Conservation (phyloP, 2,797 vertebrate species). For the Onychomys arenicola region DNA sequence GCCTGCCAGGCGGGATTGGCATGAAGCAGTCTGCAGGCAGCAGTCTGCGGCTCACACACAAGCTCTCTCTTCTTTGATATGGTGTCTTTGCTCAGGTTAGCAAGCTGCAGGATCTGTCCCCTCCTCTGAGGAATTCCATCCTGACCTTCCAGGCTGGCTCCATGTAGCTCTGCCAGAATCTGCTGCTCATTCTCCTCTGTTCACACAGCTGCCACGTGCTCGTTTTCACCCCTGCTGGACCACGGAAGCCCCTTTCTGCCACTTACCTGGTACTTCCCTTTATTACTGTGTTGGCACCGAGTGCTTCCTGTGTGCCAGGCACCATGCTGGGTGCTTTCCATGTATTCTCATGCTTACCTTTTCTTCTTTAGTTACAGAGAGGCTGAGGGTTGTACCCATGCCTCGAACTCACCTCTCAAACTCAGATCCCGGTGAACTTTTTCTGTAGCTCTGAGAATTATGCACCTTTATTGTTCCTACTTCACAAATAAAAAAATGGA, state of each 20-base stretch:
- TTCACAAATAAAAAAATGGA: conserved; percentile 26
- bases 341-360: background rate
- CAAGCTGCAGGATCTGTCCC: background rate
- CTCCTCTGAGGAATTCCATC: background rate
- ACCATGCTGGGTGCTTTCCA: background rate
- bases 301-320: background rate
- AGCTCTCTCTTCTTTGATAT: background rate
- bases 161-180: background rate
- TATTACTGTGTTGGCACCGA: background rate
- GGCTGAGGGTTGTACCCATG: background rate
- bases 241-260: background rate
- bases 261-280: background rate
- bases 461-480: background rate
- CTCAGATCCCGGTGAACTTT: background rate
- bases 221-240: background rate
- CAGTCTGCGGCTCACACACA: background rate
- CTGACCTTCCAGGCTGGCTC: conserved; percentile 6
- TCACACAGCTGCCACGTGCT: background rate
- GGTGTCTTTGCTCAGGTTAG: background rate
- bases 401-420: background rate
- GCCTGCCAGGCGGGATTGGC: background rate
- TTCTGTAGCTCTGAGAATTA: background rate
- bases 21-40: background rate
- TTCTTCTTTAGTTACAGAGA: background rate
- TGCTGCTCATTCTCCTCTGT: background rate